Conservation (phyloP, 2,797 vertebrate genomes). For the Lutjanus campechanus region DNA sequence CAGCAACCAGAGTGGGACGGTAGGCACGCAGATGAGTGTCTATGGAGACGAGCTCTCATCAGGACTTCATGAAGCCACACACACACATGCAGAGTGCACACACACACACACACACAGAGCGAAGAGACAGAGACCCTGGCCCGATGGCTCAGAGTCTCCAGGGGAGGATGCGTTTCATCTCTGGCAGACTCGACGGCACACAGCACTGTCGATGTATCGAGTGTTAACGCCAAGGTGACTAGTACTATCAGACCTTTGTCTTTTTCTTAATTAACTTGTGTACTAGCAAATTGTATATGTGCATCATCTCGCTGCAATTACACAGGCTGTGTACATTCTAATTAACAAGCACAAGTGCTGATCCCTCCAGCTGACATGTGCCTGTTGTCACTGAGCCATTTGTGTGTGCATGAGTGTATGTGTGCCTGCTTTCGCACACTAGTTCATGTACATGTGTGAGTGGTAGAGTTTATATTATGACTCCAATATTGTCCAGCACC, state of each 20-base stretch:
- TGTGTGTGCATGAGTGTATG: background rate
- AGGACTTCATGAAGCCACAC: slow-evolving; percentile 20
- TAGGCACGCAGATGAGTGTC: slow-evolving; percentile 35
- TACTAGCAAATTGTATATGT: slow-evolving; percentile 45
- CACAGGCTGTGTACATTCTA: slow-evolving; percentile 28
- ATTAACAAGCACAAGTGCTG: slow-evolving; percentile 48
- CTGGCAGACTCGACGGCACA: slow-evolving; percentile 42
- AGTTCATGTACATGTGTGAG: background rate
- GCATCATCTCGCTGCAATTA: slow-evolving; percentile 52
- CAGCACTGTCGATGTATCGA: slow-evolving; percentile 39
- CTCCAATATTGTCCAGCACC: background rate
- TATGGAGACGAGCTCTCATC: slow-evolving; percentile 43
- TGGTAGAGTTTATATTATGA: background rate
- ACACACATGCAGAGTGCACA: slow-evolving; percentile 13
- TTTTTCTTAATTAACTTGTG: slow-evolving; percentile 64
- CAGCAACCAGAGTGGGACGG: slow-evolving; percentile 23
- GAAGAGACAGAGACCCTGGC: slow-evolving; percentile 28
- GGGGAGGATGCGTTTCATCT: slow-evolving; percentile 56
- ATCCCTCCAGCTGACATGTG: slow-evolving; percentile 27
- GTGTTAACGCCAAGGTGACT: slow-evolving; percentile 52
- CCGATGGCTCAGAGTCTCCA: slow-evolving; percentile 34
- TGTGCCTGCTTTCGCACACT: background rate
- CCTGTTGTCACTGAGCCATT: background rate
- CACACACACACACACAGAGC: slow-evolving; percentile 9
- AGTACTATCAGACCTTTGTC: slow-evolving; percentile 39